phyloP scores from a whole-genome alignment of 2,888 invertebrate species.

The Cheilosia soror region DNA sequence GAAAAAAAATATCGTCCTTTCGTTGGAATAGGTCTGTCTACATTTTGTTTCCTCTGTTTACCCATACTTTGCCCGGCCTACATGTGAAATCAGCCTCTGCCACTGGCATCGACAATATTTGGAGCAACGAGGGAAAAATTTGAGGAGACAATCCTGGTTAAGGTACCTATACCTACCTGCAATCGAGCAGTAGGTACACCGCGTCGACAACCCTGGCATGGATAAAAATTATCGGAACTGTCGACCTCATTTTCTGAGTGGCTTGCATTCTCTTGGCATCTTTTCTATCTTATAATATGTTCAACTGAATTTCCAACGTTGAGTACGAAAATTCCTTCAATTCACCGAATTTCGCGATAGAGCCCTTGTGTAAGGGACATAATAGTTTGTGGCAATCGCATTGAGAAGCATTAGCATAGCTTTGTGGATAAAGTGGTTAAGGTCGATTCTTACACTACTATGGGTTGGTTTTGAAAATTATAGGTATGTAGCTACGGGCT shows the following conservation, averaged over 20 bases:
- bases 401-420: background rate
- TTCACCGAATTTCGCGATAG: background rate
- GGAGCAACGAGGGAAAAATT: slow-evolving; percentile 1
- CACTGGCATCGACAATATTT: slow-evolving; percentile 10
- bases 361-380: background rate
- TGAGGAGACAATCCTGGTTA: background rate
- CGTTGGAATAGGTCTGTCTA: background rate
- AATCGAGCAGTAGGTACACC: slow-evolving; percentile 18
- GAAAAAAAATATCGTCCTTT: background rate
- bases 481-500: no score
- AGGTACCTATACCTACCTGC: background rate
- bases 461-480: no score
- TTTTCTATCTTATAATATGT: background rate
- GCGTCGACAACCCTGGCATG: slow-evolving; percentile 7
- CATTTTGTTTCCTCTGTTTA: background rate
- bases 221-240: slow-evolving; percentile 38
- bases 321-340: background rate
- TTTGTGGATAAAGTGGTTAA: background rate
- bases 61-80: slow-evolving; percentile 3
- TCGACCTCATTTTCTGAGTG: slow-evolving; percentile 43
- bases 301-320: background rate
- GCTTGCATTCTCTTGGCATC: background rate
- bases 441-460: background rate
- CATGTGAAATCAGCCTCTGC: slow-evolving; percentile 3
- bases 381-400: background rate